phyloP scores from a whole-genome alignment of 2,888 invertebrate genomes.

The Sisyra terminalis region DNA sequence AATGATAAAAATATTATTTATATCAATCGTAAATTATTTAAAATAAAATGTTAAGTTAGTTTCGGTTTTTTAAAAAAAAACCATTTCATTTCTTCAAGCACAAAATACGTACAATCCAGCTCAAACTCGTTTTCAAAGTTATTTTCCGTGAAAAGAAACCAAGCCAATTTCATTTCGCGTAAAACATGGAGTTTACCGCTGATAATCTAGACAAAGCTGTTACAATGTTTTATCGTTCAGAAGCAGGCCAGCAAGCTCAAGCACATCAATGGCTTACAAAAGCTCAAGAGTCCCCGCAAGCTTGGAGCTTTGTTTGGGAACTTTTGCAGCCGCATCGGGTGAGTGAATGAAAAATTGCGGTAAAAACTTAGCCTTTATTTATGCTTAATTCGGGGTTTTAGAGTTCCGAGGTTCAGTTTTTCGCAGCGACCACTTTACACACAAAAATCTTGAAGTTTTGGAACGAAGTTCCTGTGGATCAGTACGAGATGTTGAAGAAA shows the following conservation, averaged over 20 bases:
- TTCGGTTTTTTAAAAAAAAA: no score
- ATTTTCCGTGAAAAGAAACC: no score
- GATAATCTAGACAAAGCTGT: conserved; percentile 54
- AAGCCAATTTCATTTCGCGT: no score
- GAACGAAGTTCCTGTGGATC: conserved; percentile 69
- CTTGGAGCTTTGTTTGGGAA: conserved; percentile 89
- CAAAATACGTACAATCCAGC: no score
- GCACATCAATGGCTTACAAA: conserved; percentile 75
- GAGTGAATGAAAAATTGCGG: conserved; percentile 15
- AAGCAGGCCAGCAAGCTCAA: conserved; percentile 49
- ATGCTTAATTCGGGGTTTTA: conserved; percentile 31
- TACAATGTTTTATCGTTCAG: conserved; percentile 44
- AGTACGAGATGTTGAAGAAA: conserved; percentile 58
- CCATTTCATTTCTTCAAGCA: no score
- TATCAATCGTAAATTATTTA: no score
- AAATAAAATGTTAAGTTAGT: no score
- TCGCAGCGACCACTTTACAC: conserved; percentile 80
- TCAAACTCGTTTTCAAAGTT: no score
- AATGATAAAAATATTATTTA: no score
- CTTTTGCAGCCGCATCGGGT: conserved; percentile 70
- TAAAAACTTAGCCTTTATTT: conserved; percentile 8
- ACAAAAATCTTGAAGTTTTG: conserved; percentile 77
- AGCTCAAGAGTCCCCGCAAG: conserved; percentile 71
- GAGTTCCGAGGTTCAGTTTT: conserved; percentile 83
- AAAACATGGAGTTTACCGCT: conserved; percentile 40